Conservation (phyloP, 2,113 vertebrate genomes). For the Aepyceros melampus region DNA sequence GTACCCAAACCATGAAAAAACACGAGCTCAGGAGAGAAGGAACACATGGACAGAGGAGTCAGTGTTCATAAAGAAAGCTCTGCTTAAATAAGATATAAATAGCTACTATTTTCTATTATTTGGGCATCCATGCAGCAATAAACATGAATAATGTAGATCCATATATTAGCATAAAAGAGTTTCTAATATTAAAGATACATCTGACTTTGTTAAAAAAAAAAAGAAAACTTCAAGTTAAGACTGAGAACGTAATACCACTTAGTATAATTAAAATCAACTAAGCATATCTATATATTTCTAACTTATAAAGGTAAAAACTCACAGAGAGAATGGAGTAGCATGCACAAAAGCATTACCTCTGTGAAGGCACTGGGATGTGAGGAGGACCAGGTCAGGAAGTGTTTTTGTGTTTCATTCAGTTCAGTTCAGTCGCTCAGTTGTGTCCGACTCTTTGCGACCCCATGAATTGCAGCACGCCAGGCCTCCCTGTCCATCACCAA, state of each 20-base stretch:
- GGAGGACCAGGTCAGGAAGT: background rate
- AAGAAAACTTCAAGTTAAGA: background rate
- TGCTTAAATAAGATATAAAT: background rate
- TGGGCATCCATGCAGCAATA: background rate
- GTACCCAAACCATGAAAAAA: background rate
- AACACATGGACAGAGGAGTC: background rate
- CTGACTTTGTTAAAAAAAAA: background rate
- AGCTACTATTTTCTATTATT: background rate
- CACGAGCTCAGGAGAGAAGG: background rate
- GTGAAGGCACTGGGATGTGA: background rate
- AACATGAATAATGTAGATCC: background rate
- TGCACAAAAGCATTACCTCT: background rate
- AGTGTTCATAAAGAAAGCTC: background rate
- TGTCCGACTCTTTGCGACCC: too few species aligned
- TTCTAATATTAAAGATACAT: background rate
- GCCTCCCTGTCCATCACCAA: too few species aligned
- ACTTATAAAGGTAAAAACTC: background rate
- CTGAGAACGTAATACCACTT: background rate
- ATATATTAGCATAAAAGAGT: background rate
- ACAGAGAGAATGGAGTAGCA: background rate
- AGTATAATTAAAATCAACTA: background rate
- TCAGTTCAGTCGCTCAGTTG: too few species aligned
- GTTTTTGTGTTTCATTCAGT: background rate
- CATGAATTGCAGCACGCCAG: too few species aligned
- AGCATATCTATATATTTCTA: background rate